Percentiles rank a stretch among this genome's conserved stretches.
These are phyloP conservation scores for Andrena dorsata DNA, from an alignment of 2,888 invertebrate genomes.

Conservation along the genomic window DNA sequence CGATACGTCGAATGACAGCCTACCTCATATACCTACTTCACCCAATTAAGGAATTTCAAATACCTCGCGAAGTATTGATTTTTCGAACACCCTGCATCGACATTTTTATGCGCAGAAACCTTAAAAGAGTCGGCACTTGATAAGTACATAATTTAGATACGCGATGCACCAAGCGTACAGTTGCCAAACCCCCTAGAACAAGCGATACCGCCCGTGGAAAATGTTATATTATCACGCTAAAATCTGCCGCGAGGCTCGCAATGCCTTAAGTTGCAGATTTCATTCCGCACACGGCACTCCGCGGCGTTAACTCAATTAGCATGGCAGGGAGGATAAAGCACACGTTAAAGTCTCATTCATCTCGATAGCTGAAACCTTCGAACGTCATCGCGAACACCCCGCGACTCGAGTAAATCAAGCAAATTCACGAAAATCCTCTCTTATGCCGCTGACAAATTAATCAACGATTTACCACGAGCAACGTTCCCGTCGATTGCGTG, in stretches of 20 bases:
- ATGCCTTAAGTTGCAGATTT: constrained; percentile 63
- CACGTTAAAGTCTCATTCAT: constrained; percentile 73
- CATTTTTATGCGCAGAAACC: not conserved
- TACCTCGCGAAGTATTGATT: not conserved
- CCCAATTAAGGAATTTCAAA: too few species aligned
- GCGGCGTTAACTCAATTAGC: constrained; percentile 76
- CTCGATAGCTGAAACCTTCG: constrained; percentile 69
- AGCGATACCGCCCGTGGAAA: constrained; percentile 2
- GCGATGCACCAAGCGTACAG: not conserved
- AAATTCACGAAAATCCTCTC: constrained; percentile 44
- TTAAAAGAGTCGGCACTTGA: too few species aligned
- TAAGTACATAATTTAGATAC: not conserved
- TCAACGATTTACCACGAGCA: not conserved
- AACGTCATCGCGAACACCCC: constrained; percentile 61
- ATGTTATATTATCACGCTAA: constrained; percentile 20
- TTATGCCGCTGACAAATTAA: not conserved
- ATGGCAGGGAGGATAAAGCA: constrained; percentile 73
- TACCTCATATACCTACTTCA: too few species aligned
- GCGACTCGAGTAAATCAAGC: constrained; percentile 33
- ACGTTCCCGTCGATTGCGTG: not conserved
- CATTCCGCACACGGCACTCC: constrained; percentile 63
- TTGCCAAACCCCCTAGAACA: not conserved
- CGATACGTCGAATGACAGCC: too few species aligned
- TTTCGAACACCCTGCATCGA: not conserved
- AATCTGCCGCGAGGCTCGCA: constrained; percentile 43